Percentiles rank a stretch among this genome's conserved stretches.
Conservation (phyloP, 2,888 invertebrate species). For the Chromoteleia sp. region DNA sequence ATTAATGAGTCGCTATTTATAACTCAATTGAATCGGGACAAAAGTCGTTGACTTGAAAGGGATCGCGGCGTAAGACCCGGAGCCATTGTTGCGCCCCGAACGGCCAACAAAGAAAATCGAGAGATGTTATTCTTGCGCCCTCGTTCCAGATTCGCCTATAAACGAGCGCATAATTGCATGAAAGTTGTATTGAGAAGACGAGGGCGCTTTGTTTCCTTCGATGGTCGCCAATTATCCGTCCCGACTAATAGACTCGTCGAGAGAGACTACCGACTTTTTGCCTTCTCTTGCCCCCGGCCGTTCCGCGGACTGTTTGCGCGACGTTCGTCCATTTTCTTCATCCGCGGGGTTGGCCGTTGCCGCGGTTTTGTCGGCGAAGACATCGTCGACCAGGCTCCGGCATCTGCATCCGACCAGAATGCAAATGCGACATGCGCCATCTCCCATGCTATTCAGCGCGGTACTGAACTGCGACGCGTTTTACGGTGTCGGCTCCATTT, state of each 20-base stretch:
- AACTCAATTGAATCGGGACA: constrained; percentile 47
- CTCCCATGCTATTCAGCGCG: constrained; percentile 69
- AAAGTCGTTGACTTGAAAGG: constrained; percentile 49
- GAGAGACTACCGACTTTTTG: constrained; percentile 1
- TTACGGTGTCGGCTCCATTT: constrained; percentile 29
- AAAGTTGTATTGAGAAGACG: constrained; percentile 50
- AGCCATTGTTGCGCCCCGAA: constrained; percentile 15
- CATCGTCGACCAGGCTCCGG: constrained; percentile 20
- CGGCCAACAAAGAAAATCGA: constrained; percentile 37
- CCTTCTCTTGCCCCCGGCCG: no score
- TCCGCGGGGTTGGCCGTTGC: constrained; percentile 13
- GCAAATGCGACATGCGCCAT: constrained; percentile 71
- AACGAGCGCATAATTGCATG: constrained; percentile 57
- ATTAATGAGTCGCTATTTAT: constrained; percentile 56
- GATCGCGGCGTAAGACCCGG: constrained; percentile 27
- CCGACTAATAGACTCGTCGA: constrained; percentile 28
- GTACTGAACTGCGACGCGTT: constrained; percentile 53
- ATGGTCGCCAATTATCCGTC: constrained; percentile 59
- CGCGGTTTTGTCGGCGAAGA: constrained; percentile 44
- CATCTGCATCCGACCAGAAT: constrained; percentile 72
- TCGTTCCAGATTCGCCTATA: constrained; percentile 35
- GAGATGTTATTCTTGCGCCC: constrained; percentile 57
- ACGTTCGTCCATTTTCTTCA: no score
- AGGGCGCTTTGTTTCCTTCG: constrained; percentile 45
- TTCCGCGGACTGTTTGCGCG: background rate